Percentiles rank a stretch among this genome's conserved stretches.
Evolutionary conservation across 1,140 invertebrate genomes (phyloP).

Genomic region (Meloidogyne chitwoodi): DNA sequence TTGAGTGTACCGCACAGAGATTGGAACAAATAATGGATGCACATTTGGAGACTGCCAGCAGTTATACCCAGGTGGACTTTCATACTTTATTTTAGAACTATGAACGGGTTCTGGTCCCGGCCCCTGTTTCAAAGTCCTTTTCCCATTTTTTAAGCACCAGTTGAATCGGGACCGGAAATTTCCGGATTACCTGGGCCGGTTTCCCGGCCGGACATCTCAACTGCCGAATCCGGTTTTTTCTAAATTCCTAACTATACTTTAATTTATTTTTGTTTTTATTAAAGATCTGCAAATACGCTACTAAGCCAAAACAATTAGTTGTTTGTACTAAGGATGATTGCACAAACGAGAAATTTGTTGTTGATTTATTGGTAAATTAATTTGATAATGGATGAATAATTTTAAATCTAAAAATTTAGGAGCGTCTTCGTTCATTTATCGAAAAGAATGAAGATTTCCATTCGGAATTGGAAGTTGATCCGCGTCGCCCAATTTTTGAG

Average conservation of each 20-base stretch:
- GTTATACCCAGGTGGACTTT: constrained; percentile 7
- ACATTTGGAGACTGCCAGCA: constrained; percentile 46
- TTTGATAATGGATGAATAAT: not conserved
- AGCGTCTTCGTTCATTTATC: constrained; percentile 11
- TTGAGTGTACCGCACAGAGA: constrained; percentile 39
- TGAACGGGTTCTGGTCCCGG: too few species aligned
- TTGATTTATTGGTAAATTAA: constrained; percentile 29
- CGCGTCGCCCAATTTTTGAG: constrained; percentile 34
- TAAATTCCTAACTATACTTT: too few species aligned
- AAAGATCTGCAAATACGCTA: constrained; percentile 55
- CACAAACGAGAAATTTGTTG: not conserved
- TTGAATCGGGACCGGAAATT: too few species aligned
- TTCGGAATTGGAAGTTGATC: constrained; percentile 29
- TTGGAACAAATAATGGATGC: constrained; percentile 44
- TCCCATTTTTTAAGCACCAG: too few species aligned
- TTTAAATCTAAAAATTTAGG: constrained; percentile 2
- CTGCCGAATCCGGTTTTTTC: too few species aligned
- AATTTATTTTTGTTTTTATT: too few species aligned
- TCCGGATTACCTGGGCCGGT: too few species aligned
- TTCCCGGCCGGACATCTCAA: too few species aligned
- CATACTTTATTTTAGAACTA: not conserved
- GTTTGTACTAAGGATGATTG: constrained; percentile 26
- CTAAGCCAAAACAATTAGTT: constrained; percentile 37
- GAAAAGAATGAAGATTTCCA: constrained; percentile 1
- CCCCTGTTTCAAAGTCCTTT: too few species aligned